Evolutionary conservation across 1,140 invertebrate genomes (phyloP).

Genomic region (Drosophila nebulosa): DNA sequence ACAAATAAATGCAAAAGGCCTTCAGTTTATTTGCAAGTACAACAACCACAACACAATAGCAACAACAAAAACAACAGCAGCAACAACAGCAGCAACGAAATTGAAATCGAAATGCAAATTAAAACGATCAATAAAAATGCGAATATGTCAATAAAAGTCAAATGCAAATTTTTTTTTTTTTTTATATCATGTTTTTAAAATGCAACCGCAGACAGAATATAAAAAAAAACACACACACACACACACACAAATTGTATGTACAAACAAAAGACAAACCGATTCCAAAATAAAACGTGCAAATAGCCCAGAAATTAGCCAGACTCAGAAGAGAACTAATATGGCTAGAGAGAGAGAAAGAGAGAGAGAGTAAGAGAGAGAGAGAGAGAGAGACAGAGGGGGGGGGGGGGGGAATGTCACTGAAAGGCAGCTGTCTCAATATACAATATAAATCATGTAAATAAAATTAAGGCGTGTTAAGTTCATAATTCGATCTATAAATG

Average conservation of each 20-base stretch:
- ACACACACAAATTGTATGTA: too few relatives aligned
- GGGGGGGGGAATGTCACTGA: too few relatives aligned
- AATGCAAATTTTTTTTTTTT: constrained; percentile 65
- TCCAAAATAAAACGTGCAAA: constrained; percentile 16
- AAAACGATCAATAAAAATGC: constrained; percentile 78
- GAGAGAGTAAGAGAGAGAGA: too few relatives aligned
- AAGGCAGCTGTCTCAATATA: too few relatives aligned
- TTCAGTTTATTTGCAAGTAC: constrained; percentile 55
- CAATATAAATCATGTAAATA: too few relatives aligned
- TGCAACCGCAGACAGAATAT: constrained; percentile 44
- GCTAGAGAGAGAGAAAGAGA: too few relatives aligned
- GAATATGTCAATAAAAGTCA: constrained; percentile 78
- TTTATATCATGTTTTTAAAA: constrained; percentile 5
- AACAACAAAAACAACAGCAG: constrained; percentile 31
- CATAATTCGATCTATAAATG: too few relatives aligned
- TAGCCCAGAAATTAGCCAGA: too few relatives aligned
- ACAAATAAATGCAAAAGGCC: constrained; percentile 53
- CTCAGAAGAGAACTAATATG: too few relatives aligned
- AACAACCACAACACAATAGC: constrained; percentile 43
- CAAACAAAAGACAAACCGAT: not conserved
- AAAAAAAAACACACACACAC: not conserved
- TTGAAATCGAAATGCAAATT: constrained; percentile 71
- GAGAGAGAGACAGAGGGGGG: too few relatives aligned
- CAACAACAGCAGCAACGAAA: constrained; percentile 36
- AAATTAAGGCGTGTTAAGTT: too few relatives aligned